Base-by-base conservation (phyloP, 2,888 invertebrate genomes). In the Drosophila bunnanda region DNA sequence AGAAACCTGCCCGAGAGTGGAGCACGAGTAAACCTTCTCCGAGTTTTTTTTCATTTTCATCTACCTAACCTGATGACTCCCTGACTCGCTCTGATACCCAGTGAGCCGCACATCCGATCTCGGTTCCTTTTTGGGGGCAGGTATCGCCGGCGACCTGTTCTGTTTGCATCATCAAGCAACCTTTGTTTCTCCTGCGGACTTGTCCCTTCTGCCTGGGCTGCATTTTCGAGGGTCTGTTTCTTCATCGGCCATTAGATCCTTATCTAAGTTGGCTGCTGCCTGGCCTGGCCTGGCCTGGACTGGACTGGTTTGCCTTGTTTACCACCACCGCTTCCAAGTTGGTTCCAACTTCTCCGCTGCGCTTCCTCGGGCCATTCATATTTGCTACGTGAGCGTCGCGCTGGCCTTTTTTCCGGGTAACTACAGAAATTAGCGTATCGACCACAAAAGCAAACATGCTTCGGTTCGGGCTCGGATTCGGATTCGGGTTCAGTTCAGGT, bases 371-470 rank as follows among this genome's bases (percentile, higher is more conserved):
- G 54, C 78, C 82, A 83, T 83, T 83, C 84, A 85, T 86, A 78
- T 83, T 79, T 81, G 76, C 67, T 86, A 80, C 79, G 83, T 86
- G 74, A 64, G 75, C 75, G 60, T 56, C 43, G 72, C 52, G 67
- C 61, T 65, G 39, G 59, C 73, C 79, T 84, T 78, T 80, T 80
- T 82, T 80, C 71, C 54, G 46, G 61, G 64, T 76, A 84, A 84
- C 79, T 79, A 82, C 70, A 74, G 78, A 85, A 85, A 85, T 85
- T 85, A 88, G 88, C 85, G 85, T 88, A 88, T 85, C 79, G 82
- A 80, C 88, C 86, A 85, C 82, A 78, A 88, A 82, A 72, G 60
- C 78, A 84, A 85, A 88, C 77, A 84, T 52, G 73, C 46, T 52
- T 55, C 56, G 68, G 70, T 50, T 69, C 52, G 76, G 75, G 65